Evolutionary conservation across 2,797 vertebrate species (phyloP).

Genomic region (Myiothlypis chrysogaster): DNA sequence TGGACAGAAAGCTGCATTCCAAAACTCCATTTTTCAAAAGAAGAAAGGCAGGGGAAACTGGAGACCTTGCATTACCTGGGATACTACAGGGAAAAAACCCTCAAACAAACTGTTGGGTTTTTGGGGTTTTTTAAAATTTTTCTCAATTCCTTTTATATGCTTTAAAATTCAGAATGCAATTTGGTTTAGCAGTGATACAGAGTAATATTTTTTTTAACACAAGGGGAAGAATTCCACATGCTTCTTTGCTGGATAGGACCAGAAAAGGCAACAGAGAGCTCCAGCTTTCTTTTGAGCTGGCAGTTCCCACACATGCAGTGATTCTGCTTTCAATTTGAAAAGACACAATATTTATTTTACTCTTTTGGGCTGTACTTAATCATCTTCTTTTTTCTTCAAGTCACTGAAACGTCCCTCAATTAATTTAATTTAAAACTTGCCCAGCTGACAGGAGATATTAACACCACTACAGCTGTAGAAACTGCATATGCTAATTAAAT

Average conservation of each 20-base stretch:
- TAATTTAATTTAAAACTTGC: background rate
- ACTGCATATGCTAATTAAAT: background rate
- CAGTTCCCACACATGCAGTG: background rate
- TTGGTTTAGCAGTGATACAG: background rate
- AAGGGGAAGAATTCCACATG: background rate
- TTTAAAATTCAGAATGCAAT: background rate
- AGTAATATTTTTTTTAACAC: background rate
- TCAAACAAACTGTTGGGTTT: background rate
- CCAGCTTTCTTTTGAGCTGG: background rate
- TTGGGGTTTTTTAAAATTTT: background rate
- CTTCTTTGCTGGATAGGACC: background rate
- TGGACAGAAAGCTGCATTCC: background rate
- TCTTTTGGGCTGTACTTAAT: background rate
- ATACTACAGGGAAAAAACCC: rapidly evolving
- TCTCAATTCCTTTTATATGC: background rate
- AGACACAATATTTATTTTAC: background rate
- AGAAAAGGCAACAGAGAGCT: background rate
- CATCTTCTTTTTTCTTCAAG: background rate
- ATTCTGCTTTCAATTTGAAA: background rate
- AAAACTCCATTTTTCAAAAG: background rate
- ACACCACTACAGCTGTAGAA: background rate
- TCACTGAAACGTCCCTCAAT: background rate
- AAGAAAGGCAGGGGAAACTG: background rate
- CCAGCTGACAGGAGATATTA: background rate
- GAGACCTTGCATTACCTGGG: background rate